A percentile compares a stretch with the other conserved stretches of the same genome.
Evolutionary conservation across 2,797 vertebrate species (phyloP).

Genomic region (Lemur catta): DNA sequence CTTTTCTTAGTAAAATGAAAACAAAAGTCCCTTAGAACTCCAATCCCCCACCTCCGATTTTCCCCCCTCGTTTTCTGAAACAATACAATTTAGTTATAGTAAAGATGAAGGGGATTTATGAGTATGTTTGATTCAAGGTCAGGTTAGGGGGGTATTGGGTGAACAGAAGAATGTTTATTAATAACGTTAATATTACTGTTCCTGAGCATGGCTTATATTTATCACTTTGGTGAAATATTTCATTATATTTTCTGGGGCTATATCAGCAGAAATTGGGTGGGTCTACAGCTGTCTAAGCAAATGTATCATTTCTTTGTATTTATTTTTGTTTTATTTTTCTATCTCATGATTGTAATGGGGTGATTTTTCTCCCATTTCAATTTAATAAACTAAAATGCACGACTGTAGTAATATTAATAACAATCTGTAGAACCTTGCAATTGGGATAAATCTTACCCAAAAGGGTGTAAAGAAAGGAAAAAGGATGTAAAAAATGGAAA

Average conservation of each 20-base stretch:
- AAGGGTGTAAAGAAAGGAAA: neutral
- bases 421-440: conserved; percentile 21
- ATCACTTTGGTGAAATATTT: neutral
- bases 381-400: neutral
- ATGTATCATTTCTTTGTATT: neutral
- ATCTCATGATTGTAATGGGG: neutral
- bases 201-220: neutral
- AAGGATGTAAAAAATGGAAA: neutral
- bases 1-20: conserved; percentile 25
- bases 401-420: neutral
- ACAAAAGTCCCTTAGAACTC: neutral
- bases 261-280: neutral
- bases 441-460: neutral
- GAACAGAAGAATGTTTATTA: neutral
- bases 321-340: neutral
- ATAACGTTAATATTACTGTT: neutral
- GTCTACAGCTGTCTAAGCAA: neutral
- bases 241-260: neutral
- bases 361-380: conserved; percentile 7
- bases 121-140: neutral
- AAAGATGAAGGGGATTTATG: neutral
- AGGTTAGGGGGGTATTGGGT: neutral
- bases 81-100: neutral
- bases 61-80: neutral
- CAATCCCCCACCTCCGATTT: neutral